These are phyloP conservation scores for Caiman crocodilus DNA, from an alignment of 2,797 vertebrate species.

Conservation along the genomic window DNA sequence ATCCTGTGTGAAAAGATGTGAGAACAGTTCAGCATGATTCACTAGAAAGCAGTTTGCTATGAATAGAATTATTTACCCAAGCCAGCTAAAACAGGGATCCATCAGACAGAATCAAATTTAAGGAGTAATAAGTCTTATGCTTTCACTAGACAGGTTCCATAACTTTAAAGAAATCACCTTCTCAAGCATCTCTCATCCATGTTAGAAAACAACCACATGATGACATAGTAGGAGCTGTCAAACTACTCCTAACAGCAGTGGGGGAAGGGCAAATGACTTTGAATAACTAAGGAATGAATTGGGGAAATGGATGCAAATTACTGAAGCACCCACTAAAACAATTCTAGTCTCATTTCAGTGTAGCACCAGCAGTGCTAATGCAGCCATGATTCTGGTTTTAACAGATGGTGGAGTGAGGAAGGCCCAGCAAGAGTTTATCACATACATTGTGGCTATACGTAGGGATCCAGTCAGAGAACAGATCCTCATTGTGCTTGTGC, in stretches of 20 bases:
- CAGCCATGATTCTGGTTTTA: not conserved
- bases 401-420: not conserved
- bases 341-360: not conserved
- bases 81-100: not conserved
- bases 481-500: not conserved
- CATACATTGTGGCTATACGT: not conserved
- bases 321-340: not conserved
- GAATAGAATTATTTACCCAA: constrained; percentile 25
- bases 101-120: constrained; percentile 27
- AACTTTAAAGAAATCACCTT: not conserved
- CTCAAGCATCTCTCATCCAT: not conserved
- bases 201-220: not conserved
- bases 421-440: not conserved
- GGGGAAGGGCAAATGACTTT: not conserved
- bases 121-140: constrained; percentile 48
- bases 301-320: not conserved
- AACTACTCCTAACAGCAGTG: not conserved
- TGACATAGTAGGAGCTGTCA: rapidly evolving
- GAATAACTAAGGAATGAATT: not conserved
- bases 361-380: not conserved
- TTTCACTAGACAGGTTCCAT: constrained; percentile 1
- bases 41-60: not conserved
- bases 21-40: constrained; percentile 6
- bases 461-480: not conserved
- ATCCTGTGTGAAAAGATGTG: constrained; percentile 51